Base-by-base conservation (phyloP, 2,888 invertebrate species). In the Cosmia pyralina region DNA sequence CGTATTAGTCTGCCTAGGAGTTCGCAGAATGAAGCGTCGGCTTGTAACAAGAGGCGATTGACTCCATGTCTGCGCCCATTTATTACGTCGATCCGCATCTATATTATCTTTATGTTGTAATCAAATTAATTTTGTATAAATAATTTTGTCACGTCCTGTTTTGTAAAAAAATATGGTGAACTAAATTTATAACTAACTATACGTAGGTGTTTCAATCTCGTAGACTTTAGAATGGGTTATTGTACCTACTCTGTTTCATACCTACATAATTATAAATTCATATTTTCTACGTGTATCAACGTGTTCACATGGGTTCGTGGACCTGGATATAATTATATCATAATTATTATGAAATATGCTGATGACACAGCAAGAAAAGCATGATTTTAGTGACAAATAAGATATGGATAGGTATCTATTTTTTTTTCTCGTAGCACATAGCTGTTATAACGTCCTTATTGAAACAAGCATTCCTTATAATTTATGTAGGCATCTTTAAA, bases 1-100 rank as follows among this genome's bases (percentile, higher is more conserved):
- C 88, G 88, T 87, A 85, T 89, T 81, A 71, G 77, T 86, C 79
- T 86, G 83, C 85, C 85, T 85, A 83, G 77, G 78, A 75, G 63
- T 90, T 91, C 88, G 79, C 59, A 82, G 89, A 90, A 90, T 73
- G 71, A 70, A 64, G 52, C 64, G 50, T 69, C 64, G 65, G 58
- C 59, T 65, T 68, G 71, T 55, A 74, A 82, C 69, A 67, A 69
- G 69, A 88, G 86, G 84, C 83, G 82, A 85, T 85, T 87, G 87
- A 83, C 85, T 83, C 75, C 72, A 72, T 63, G 72, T 67, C 67
- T 63, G 41, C 48, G 15, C 15, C 58, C 63, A 65, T 81, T 69
- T 85, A 86, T 81, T 76, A 70, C 64, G 71, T 79, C 75, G 60
- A 79, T 75, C 28, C 55, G 48, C 65, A 68, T 73, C 69, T 62